Conservation (phyloP, 2,888 invertebrate species). For the Hypolimnas misippus region DNA sequence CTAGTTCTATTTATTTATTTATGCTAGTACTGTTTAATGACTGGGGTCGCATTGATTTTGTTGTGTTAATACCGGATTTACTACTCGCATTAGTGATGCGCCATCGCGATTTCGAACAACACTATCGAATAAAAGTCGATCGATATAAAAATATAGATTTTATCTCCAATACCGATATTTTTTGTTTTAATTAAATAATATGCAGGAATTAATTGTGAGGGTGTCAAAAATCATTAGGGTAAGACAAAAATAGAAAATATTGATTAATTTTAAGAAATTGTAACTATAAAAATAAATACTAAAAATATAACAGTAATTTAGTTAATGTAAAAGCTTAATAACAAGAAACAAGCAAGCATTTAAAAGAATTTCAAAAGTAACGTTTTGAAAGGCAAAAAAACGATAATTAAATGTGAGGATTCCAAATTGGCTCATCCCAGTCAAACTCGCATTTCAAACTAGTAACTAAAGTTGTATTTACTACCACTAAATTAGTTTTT, state of each 20-base stretch:
- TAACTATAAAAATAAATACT: not conserved
- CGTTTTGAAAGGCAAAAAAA: slow-evolving; percentile 4
- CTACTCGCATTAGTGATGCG: slow-evolving; percentile 22
- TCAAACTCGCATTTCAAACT: slow-evolving; percentile 47
- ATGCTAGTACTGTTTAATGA: slow-evolving; percentile 62
- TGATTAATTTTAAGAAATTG: too few species aligned
- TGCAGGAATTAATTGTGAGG: too few species aligned
- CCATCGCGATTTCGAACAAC: not conserved
- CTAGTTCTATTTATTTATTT: slow-evolving; percentile 68
- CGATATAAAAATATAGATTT: not conserved
- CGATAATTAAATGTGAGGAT: slow-evolving; percentile 16
- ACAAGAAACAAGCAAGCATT: not conserved
- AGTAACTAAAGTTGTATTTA: slow-evolving; percentile 44
- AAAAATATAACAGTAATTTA: not conserved
- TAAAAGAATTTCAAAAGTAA: not conserved
- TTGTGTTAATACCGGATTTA: slow-evolving; percentile 10
- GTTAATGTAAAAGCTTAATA: not conserved
- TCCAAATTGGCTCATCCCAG: slow-evolving; percentile 41
- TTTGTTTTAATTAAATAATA: too few species aligned
- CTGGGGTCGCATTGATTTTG: slow-evolving; percentile 75
- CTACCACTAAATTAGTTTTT: slow-evolving; percentile 65
- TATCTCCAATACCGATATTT: too few species aligned
- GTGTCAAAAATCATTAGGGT: too few species aligned
- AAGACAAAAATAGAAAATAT: too few species aligned
- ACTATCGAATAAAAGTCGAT: not conserved